A percentile compares a stretch with the other conserved stretches of the same genome.
Evolutionary conservation across 1,140 invertebrate species (phyloP).

Genomic region (Coptotermes formosanus): DNA sequence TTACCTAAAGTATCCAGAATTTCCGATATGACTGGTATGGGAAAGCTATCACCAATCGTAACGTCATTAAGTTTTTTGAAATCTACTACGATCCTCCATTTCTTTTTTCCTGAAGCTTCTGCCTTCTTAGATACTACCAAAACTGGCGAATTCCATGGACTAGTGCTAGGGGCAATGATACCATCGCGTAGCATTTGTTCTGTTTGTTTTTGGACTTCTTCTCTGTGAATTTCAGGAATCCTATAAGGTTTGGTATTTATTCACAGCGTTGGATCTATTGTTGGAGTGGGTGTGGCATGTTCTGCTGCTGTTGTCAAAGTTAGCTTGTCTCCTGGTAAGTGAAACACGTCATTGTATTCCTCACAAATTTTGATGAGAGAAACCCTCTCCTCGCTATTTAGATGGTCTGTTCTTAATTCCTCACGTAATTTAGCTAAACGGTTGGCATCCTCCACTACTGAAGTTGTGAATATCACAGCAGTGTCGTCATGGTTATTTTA

Average conservation of each 20-base stretch:
- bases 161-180: conserved; percentile 42
- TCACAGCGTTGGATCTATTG: conserved; percentile 30
- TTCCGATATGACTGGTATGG: conserved; percentile 52
- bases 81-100: conserved; percentile 47
- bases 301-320: no score
- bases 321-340: no score
- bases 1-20: conserved; percentile 48
- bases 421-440: no score
- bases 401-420: no score
- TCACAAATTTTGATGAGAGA: neutral
- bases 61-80: conserved; percentile 44
- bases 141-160: conserved; percentile 15
- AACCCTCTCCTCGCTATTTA: no score
- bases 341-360: neutral
- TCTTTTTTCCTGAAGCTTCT: conserved; percentile 45
- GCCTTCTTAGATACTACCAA: conserved; percentile 32
- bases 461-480: no score
- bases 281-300: neutral
- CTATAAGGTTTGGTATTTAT: conserved; percentile 42
- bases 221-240: conserved; percentile 44
- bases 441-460: no score
- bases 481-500: no score
- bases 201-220: conserved; percentile 47
- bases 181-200: conserved; percentile 46
- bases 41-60: conserved; percentile 48